A percentile compares a stretch with the other conserved stretches of the same genome.
Evolutionary conservation across 2,113 vertebrate genomes (phyloP).

Genomic region (Mystacornis crossleyi): DNA sequence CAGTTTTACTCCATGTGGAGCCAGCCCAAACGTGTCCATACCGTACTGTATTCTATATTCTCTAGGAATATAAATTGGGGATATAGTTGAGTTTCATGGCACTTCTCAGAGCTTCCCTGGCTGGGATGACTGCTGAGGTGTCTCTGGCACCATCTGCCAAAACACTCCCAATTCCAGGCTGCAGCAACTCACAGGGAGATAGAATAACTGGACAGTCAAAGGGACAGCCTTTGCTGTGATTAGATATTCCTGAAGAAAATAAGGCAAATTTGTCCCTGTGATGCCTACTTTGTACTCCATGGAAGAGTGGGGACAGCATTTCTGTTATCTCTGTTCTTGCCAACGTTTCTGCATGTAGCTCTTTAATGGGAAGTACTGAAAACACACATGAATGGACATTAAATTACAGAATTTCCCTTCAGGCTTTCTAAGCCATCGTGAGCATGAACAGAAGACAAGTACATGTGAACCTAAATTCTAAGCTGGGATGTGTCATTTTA

Average conservation of each 20-base stretch:
- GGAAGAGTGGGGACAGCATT: background rate
- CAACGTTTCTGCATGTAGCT: background rate
- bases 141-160: background rate
- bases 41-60: background rate
- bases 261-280: background rate
- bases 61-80: background rate
- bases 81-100: background rate
- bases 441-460: background rate
- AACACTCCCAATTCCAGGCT: background rate
- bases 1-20: rapidly evolving
- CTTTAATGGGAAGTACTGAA: slow-evolving; percentile 1
- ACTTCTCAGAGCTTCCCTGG: background rate
- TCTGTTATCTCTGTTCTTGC: background rate
- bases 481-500: background rate
- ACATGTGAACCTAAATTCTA: background rate
- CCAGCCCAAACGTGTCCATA: background rate
- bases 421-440: background rate
- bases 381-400: slow-evolving; percentile 17
- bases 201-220: background rate
- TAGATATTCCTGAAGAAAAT: background rate
- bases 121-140: background rate
- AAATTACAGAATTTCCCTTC: background rate
- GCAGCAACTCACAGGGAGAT: background rate
- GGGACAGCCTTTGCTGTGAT: background rate
- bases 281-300: background rate